Evolutionary conservation across 2,113 vertebrate genomes (phyloP), one percentile per base, ranked within the genome.

Genomic region (Indicator indicator): DNA sequence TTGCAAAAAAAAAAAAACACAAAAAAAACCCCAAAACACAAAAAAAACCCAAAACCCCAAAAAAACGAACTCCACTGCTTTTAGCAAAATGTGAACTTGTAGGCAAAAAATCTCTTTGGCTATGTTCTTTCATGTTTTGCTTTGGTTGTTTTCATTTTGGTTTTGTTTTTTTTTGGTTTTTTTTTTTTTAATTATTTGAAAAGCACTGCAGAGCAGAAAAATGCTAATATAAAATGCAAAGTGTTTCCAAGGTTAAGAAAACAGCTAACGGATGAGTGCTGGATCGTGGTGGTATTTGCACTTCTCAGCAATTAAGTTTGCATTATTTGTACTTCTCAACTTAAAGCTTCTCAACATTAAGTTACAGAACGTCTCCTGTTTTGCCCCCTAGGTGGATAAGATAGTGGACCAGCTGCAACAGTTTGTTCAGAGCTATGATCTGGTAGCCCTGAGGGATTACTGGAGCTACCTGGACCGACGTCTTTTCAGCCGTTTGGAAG

Each of bases 391-490:
- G 99, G 99, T 99, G 96, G 99, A 99, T 96, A 99, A 99, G 95
- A 99, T 99, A 94, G 99, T 99, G 42, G 99, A 99, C 2, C 99
- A 99, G 97, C 96, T 99, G 73, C 98, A 99, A 96, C 98, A 98
- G 87, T 98, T 99, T 12, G 98, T 99, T 81, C 99, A 98, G 96
- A 97, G 83, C 85, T 99, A 98, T 8, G 99, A 99, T 65, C 97
- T 99, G 92, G 56, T 92, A 3, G 98, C 98, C 18, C 95, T 99
- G 71, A 98, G 98, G 91, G 99, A 99, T 90, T 99, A 99, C 83
- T 99, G 99, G 99, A 95, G 97, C 33, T 99, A 99, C 83, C 96
- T 99, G 76, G 99, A 99, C 87, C 97, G 98, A 1, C 97, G 98
- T 15, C 98, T 99, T 17, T 99, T 99, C 96, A 98, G 98, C 96